Evolutionary conservation across 2,797 vertebrate species (phyloP).

Genomic region (Myotis pilosus): DNA sequence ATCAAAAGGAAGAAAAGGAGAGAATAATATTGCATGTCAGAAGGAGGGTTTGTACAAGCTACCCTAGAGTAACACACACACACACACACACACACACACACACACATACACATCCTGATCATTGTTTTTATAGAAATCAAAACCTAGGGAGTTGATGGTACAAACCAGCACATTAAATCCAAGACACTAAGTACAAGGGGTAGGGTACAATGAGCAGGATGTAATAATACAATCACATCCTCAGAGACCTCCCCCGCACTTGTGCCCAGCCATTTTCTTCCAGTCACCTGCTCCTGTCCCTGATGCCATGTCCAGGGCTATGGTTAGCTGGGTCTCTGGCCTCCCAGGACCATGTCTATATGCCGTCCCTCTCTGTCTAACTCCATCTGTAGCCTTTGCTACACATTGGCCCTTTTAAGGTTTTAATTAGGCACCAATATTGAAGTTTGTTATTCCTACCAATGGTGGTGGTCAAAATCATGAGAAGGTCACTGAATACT

Average conservation of each 20-base stretch:
- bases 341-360: background rate
- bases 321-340: background rate
- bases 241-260: background rate
- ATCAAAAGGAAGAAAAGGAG: background rate
- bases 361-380: background rate
- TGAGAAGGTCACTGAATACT: background rate
- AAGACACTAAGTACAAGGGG: background rate
- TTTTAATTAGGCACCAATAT: background rate
- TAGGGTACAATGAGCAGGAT: background rate
- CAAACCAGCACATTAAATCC: background rate
- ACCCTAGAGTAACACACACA: background rate
- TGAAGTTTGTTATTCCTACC: background rate
- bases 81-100: too few species aligned
- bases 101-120: background rate
- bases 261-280: background rate
- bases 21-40: background rate
- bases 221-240: background rate
- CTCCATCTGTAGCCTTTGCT: background rate
- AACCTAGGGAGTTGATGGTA: background rate
- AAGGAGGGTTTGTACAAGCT: slow-evolving; percentile 7
- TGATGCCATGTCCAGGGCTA: background rate
- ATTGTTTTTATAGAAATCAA: background rate
- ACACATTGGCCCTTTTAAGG: background rate
- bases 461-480: background rate
- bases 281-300: background rate